Evolutionary conservation across 2,888 invertebrate genomes (phyloP), one percentile per base, ranked within the genome.

Genomic region (Lymantria dispar): DNA sequence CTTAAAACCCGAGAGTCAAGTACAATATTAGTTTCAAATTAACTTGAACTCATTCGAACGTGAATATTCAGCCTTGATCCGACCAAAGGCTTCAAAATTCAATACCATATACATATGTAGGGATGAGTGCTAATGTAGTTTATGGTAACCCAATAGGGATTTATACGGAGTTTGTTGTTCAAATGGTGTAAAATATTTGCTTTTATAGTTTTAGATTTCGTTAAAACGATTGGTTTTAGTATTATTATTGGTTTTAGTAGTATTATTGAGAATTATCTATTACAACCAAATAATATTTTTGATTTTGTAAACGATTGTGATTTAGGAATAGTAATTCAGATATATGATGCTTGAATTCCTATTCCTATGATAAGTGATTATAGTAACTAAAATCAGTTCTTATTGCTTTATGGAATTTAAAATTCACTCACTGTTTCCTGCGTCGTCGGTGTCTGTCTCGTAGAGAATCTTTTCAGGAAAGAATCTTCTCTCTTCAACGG

Each of bases 391-490:
- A 3, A 22, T 22, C 22, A 22, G 5, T 22, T 22, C 22, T 22
- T 22, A 22, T 22, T 22, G 22, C 5, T 22, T n/a, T n/a, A n/a
- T n/a, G n/a, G n/a, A n/a, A n/a, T n/a, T 3, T 22, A 22, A 22
- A 22, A 5, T 22, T 33, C 45, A 76, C 89, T 88, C 78, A 96
- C 94, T 48, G 94, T 94, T 85, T 96, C 96, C 90, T 97, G 97
- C 48, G 96, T 94, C 78, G 97, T 95, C 52, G 97, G 96, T 76
- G 96, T 95, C 85, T 98, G 98, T 43, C 98, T 92, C 7, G 98
- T 98, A 15, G 98, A 98, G 90, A 98, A 98, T 70, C 98, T 93
- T 85, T 98, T 97, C 72, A 98, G 92, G 85, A 98, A 98, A 44
- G 97, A 98, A 85, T 96, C 98, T 92, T 97, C 98, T 68, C 97